phyloP scores from a whole-genome alignment of 2,113 vertebrate genomes.

The Blennius ocellaris region DNA sequence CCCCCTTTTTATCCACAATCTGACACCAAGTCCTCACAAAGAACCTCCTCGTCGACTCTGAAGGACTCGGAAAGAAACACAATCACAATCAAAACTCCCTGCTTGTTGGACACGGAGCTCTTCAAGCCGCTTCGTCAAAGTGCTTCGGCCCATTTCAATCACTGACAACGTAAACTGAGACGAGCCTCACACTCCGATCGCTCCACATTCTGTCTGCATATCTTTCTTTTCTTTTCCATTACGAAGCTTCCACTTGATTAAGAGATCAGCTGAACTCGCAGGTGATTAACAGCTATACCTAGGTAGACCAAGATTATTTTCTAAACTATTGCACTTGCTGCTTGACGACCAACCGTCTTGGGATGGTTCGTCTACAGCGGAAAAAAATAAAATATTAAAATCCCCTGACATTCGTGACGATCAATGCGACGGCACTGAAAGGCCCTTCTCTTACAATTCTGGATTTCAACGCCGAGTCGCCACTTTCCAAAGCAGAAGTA shows the following conservation, averaged over 20 bases:
- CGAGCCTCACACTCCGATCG: constrained; percentile 1
- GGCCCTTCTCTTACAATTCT: constrained; percentile 61
- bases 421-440: constrained; percentile 29
- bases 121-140: constrained; percentile 52
- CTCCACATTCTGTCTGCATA: constrained; percentile 22
- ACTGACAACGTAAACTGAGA: constrained; percentile 10
- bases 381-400: constrained; percentile 20
- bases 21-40: background rate
- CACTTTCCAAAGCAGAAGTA: constrained; percentile 16
- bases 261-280: constrained; percentile 24
- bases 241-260: constrained; percentile 34
- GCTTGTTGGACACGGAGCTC: background rate
- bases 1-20: constrained; percentile 1
- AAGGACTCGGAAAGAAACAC: constrained; percentile 19
- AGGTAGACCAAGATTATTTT: constrained; percentile 36
- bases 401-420: constrained; percentile 49
- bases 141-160: constrained; percentile 39
- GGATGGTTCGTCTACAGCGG: constrained; percentile 12
- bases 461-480: constrained; percentile 49
- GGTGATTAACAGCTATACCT: constrained; percentile 38
- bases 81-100: constrained; percentile 5
- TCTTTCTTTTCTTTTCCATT: background rate
- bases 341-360: constrained; percentile 10
- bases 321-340: constrained; percentile 62
- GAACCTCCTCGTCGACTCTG: background rate